Evolutionary conservation across 2,888 invertebrate species (phyloP).

Genomic region (Blomia tropicalis): DNA sequence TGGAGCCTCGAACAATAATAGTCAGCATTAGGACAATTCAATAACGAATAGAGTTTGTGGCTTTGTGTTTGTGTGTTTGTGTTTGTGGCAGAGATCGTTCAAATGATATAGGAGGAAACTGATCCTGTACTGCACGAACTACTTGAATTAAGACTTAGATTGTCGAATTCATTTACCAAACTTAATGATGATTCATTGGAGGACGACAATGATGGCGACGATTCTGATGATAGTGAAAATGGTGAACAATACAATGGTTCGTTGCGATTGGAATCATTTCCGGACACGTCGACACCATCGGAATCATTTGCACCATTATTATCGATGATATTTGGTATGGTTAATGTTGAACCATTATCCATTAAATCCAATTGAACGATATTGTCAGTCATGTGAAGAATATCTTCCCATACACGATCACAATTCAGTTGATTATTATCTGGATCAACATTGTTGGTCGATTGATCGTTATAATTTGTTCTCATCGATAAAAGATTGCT

Average conservation of each 20-base stretch:
- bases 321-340: neutral
- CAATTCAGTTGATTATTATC: neutral
- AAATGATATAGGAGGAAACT: neutral
- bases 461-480: too few species aligned
- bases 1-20: too few species aligned
- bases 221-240: neutral
- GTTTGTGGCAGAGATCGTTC: too few species aligned
- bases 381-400: neutral
- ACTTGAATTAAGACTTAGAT: constrained; percentile 8
- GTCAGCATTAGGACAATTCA: too few species aligned
- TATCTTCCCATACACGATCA: neutral
- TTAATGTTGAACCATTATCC: neutral
- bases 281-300: neutral
- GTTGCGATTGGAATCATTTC: neutral
- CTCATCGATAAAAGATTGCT: neutral
- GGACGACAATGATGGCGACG: neutral
- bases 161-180: constrained; percentile 1
- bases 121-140: neutral
- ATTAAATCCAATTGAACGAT: too few species aligned
- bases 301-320: neutral
- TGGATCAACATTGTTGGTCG: neutral
- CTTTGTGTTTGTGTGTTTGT: too few species aligned
- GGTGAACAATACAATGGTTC: constrained; percentile 1
- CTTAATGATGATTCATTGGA: neutral
- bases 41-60: too few species aligned